Evolutionary conservation across 2,797 vertebrate genomes (phyloP), one percentile per base, ranked within the genome.

Genomic region (Danio tinwini): DNA sequence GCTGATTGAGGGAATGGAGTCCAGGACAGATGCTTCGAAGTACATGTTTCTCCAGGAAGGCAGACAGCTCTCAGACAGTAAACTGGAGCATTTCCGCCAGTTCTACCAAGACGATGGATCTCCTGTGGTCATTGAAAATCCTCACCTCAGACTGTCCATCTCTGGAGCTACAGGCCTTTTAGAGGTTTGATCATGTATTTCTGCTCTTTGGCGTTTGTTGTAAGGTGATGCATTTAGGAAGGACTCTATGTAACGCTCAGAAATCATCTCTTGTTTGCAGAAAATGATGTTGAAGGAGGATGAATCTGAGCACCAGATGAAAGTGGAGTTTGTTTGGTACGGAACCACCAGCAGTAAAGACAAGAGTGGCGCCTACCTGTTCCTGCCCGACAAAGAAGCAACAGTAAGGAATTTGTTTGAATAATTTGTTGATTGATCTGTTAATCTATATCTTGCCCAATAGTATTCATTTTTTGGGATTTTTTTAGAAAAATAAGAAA

Each of bases 351-450:
- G 69, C 58, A 94, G 91, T 61, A 88, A 85, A 77, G 97, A 98
- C 88, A 97, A 95, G 90, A 98, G 97, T 7, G 97, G 97, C 17
- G 97, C 97, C 61, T 98, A 98, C 87, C 93, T 98, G 74, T 98
- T 98, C 85, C 81, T 98, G 56, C 97, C 97, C 0, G 96, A 95
- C 77, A 94, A 94, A 45, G 94, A 94, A 1, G 93, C 94, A 69
- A 95, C 95, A 94, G 97, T 98, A 90, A 53, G 19, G 16, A 16
- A 53, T n/a, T 39, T 61, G 37, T 29, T 29, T 29, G 29, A 29
- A 16, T 61, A 16, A 40, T 61, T 4, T 61, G 13, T 58, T 12
- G 4, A 37, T 16, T 11, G 0, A 7, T 17, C 47, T n/a, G 3
- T 37, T 52, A 37, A 17, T n/a, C 47, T 14, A 68, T 37, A 50